Evolutionary conservation across 53 echinoderm and acorn worm genomes (phyloP), one percentile per base, ranked within the genome.

Genomic region (Arbacia lixula): DNA sequence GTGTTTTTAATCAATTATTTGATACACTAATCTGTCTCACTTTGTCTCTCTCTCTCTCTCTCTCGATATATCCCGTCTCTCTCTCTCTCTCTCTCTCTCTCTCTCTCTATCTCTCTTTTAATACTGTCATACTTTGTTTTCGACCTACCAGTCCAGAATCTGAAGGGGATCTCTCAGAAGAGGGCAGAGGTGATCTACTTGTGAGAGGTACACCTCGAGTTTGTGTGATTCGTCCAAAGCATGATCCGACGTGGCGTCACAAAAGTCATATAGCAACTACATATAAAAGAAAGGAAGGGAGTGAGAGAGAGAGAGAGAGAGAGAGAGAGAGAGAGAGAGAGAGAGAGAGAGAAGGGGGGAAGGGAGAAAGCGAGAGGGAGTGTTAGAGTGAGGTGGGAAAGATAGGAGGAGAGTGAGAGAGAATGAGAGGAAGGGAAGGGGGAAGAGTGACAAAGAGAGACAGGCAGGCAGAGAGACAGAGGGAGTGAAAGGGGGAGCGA

Each of bases 121-220:
- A n/a, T n/a, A n/a, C n/a, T n/a, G 14, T 10, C 46, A 10, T 46
- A 14, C 46, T 46, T 46, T 46, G 46, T 46, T 46, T 10, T 46
- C 46, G 2, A 46, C 71, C 4, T 71, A 71, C 71, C 71, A 71
- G 12, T 71, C 71, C 71, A 42, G 24, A 26, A 71, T 40, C 28
- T 71, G 71, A 4, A 71, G 71, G 42, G 22, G 43, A 28, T 71
- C 25, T 5, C 16, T 12, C 1, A 71, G 71, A 25, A 71, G 43
- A 3, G 29, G 16, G 28, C 71, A 71, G 25, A 11, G 39, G 71
- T 71, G 71, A 17, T 71, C 71, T n/a, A 41, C 10, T 2, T n/a
- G 3, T 14, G 25, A 29, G 2, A 71, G 49, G 42, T 25, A 43
- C 3, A 71, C 49, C 49, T 71, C 71, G 6, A 71, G 24, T 12